Conservation (phyloP, 2,888 invertebrate species). For the Cancer borealis region DNA sequence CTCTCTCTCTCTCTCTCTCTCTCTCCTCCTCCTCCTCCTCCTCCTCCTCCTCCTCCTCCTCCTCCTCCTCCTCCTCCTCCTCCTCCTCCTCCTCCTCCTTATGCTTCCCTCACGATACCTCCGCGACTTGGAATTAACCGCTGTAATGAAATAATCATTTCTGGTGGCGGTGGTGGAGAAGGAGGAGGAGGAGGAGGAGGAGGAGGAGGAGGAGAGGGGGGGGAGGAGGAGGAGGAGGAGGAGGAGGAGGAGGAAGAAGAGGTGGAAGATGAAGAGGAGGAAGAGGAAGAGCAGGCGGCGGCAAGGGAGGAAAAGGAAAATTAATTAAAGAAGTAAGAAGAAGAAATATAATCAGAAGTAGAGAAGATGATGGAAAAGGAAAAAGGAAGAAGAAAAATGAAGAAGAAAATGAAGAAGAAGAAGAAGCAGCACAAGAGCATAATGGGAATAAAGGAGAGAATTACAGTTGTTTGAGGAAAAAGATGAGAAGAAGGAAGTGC, state of each 20-base stretch:
- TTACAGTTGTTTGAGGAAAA: background rate
- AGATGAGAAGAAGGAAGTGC: background rate
- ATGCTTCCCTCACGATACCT: slow-evolving; percentile 22
- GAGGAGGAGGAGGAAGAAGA: background rate
- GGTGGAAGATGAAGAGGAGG: background rate
- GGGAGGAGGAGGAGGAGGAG: background rate
- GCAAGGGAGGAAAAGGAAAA: background rate
- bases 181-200: background rate
- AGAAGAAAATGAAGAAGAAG: background rate
- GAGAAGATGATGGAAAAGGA: background rate
- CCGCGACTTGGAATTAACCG: slow-evolving; percentile 3
- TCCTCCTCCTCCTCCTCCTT: background rate
- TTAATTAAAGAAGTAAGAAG: background rate
- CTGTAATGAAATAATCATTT: slow-evolving; percentile 14
- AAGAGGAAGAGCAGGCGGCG: background rate
- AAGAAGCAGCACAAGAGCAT: background rate
- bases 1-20: background rate
- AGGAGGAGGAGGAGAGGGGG: background rate
- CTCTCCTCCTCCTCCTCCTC: background rate
- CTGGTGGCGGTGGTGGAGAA: background rate
- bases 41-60: background rate
- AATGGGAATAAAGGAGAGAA: slow-evolving; percentile 13
- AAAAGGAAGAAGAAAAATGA: background rate
- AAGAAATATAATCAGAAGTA: background rate
- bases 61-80: background rate